A percentile compares a stretch with the other conserved stretches of the same genome.
Conservation (phyloP, 2,797 vertebrate species). For the Syngnathus acus region DNA sequence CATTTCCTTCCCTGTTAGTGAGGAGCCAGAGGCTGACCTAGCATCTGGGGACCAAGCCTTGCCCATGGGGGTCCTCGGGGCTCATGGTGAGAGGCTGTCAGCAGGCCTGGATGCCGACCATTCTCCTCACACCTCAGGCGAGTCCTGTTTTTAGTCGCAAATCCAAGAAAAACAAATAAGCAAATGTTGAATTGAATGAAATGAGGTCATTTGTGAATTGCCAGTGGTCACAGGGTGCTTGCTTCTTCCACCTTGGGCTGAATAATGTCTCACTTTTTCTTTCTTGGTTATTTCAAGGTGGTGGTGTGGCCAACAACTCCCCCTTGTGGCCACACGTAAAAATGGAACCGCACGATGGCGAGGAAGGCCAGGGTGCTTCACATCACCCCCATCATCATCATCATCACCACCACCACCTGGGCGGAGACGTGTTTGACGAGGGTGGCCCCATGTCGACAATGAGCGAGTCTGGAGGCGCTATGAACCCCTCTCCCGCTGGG, state of each 20-base stretch:
- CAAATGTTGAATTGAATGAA: not conserved
- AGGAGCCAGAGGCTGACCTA: constrained; percentile 86
- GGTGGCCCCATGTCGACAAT: constrained; percentile 91
- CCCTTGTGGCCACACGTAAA: constrained; percentile 96
- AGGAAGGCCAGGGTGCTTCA: constrained; percentile 77
- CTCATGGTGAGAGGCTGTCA: constrained; percentile 81
- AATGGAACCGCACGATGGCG: constrained; percentile 90
- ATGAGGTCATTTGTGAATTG: not conserved
- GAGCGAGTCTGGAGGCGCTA: constrained; percentile 82
- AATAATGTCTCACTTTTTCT: not conserved
- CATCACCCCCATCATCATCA: constrained; percentile 68
- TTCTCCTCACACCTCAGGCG: constrained; percentile 88
- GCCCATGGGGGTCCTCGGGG: constrained; percentile 85
- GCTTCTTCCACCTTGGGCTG: not conserved
- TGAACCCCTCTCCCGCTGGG: constrained; percentile 78
- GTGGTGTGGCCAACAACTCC: constrained; percentile 78
- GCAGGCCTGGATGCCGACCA: constrained; percentile 84
- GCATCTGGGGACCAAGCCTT: constrained; percentile 87
- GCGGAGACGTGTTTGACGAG: constrained; percentile 91
- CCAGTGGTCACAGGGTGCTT: not conserved
- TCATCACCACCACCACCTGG: constrained; percentile 64
- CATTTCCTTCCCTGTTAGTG: constrained; percentile 87
- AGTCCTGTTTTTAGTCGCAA: constrained; percentile 8
- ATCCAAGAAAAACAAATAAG: not conserved
- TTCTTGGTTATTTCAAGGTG: constrained; percentile 44